Evolutionary conservation across 2,797 vertebrate genomes (phyloP), one percentile per base, ranked within the genome.

Genomic region (Harpagifer antarcticus): DNA sequence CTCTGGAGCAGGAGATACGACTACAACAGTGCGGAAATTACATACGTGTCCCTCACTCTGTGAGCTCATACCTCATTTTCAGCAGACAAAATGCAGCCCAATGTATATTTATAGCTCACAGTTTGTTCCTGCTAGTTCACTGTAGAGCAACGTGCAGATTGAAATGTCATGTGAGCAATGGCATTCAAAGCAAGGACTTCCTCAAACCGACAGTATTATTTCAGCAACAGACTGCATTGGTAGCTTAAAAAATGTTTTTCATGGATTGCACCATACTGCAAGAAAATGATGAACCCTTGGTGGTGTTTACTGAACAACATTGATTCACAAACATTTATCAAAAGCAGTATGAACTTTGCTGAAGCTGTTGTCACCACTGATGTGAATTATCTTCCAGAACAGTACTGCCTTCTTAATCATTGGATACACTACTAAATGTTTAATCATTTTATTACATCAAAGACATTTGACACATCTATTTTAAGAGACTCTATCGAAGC

Each of bases 11-110:
- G 94, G 49, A 84, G 93, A 92, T 96, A 95, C 33, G 92, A 94
- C 61, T 95, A 94, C 84, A 96, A 95, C 83, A 96, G 94, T 85
- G 94, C 94, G 76, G 94, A 95, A 93, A 95, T 96, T 84, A 95
- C 94, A 86, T 96, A 96, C 5, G 93, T 96, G 78, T 96, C 95
- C 56, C 91, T 96, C 72, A 95, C 94, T 71, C 87, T 96, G 81
- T 96, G 86, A 94, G 50, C 68, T 79, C 68, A 76, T 88, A 88
- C 89, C 88, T 91, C 86, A 82, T 79, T 77, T 63, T 90, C 80
- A 90, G 92, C 90, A 92, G 90, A 81, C 77, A 72, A 92, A 90
- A 92, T 93, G 91, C 93, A 93, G 92, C 92, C 78, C 57, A 61
- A 76, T 78, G 48, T 71, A 62, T 79, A 80, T 84, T 74, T 79